Conservation (phyloP, 1,140 invertebrate species). For the Ditylenchus dipsaci region DNA sequence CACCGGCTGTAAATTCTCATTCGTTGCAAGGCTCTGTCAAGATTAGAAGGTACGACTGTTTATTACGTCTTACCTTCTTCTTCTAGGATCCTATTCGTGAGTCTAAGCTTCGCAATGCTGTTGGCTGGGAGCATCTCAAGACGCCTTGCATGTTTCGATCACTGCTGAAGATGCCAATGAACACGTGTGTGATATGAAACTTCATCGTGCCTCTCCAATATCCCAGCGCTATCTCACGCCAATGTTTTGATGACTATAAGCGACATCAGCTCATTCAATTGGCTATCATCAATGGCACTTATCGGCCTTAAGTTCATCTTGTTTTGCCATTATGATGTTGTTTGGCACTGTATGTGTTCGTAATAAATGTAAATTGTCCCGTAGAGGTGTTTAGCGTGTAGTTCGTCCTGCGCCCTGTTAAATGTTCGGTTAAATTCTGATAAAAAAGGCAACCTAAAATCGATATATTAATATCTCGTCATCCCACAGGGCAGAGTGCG, state of each 20-base stretch:
- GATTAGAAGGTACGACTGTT: neutral
- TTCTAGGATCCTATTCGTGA: slow-evolving; percentile 22
- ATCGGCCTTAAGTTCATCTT: slow-evolving; percentile 5
- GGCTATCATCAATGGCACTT: slow-evolving; percentile 43
- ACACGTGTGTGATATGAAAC: slow-evolving; percentile 20
- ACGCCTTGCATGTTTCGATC: slow-evolving; percentile 93
- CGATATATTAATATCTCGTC: too few relatives aligned
- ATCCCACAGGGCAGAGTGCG: too few relatives aligned
- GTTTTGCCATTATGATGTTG: too few relatives aligned
- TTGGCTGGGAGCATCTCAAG: slow-evolving; percentile 98
- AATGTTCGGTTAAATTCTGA: too few relatives aligned
- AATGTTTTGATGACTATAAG: slow-evolving; percentile 44
- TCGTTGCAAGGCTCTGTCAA: slow-evolving; percentile 86
- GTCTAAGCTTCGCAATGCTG: slow-evolving; percentile 70
- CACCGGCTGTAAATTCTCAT: slow-evolving; percentile 99
- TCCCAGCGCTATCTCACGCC: slow-evolving; percentile 36
- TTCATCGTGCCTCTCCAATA: slow-evolving; percentile 15
- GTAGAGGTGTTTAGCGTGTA: too few relatives aligned
- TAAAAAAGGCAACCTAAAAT: too few relatives aligned
- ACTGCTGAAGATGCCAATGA: slow-evolving; percentile 19
- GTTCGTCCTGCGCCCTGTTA: too few relatives aligned
- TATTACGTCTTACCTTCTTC: too few relatives aligned
- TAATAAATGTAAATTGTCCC: too few relatives aligned
- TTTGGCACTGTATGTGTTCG: too few relatives aligned
- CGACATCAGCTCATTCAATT: slow-evolving; percentile 43